Conservation (phyloP, 2,797 vertebrate species). For the Hipposideros larvatus region DNA sequence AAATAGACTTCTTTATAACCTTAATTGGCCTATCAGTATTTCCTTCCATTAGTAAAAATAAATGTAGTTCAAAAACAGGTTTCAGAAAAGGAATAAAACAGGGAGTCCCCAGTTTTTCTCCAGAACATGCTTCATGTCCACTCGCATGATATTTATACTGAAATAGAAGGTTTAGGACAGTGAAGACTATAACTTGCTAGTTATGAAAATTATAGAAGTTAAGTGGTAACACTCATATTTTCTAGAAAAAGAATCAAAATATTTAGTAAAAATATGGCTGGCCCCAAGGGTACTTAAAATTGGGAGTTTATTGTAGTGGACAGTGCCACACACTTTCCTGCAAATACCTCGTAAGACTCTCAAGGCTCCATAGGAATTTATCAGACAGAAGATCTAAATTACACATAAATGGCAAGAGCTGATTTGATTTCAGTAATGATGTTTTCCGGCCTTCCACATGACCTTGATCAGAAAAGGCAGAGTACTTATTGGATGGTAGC, state of each 20-base stretch:
- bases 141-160: not conserved
- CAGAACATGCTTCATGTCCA: not conserved
- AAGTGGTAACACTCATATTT: not conserved
- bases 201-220: not conserved
- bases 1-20: not conserved
- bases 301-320: not conserved
- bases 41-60: slow-evolving; percentile 31
- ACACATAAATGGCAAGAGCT: not conserved
- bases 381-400: not conserved
- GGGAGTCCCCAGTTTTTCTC: not conserved
- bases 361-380: not conserved
- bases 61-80: not conserved
- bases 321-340: not conserved
- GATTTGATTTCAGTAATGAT: not conserved
- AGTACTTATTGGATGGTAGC: not conserved
- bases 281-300: not conserved
- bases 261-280: not conserved
- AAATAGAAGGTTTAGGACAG: not conserved
- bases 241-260: slow-evolving; percentile 34
- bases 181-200: not conserved
- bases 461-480: not conserved
- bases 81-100: slow-evolving; percentile 7
- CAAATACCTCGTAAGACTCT: not conserved
- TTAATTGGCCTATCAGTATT: slow-evolving; percentile 20
- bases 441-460: not conserved